Conservation (phyloP, 2,888 invertebrate genomes). For the Pollenia griseotomentosa region DNA sequence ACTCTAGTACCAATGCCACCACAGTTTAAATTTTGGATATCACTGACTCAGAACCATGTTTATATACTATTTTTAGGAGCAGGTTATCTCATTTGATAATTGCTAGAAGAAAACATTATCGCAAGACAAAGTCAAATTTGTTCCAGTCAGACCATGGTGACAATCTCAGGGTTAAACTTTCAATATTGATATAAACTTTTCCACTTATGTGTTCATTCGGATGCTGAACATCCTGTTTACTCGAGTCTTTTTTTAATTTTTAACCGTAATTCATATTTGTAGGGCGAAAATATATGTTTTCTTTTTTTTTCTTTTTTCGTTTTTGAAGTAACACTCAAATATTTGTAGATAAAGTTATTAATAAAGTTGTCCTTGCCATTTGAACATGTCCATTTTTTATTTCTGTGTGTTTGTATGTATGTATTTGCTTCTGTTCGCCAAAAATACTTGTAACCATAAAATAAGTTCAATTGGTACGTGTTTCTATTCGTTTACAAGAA, state of each 20-base stretch:
- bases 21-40: too few species aligned
- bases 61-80: too few species aligned
- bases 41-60: too few species aligned
- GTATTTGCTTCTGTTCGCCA: not conserved
- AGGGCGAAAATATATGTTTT: not conserved
- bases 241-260: not conserved
- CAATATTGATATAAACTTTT: not conserved
- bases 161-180: too few species aligned
- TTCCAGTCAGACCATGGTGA: too few species aligned
- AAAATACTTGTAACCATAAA: conserved; percentile 42
- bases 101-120: too few species aligned
- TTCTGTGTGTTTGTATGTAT: not conserved
- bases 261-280: conserved; percentile 47
- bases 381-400: conserved; percentile 44
- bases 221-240: not conserved
- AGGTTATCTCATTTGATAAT: too few species aligned
- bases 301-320: not conserved
- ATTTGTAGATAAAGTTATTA: conserved; percentile 60
- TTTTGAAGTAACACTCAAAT: conserved; percentile 21
- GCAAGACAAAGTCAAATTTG: too few species aligned
- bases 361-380: conserved; percentile 55
- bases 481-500: conserved; percentile 52
- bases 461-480: conserved; percentile 64
- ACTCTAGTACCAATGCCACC: too few species aligned
- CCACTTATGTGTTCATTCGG: not conserved